Base-by-base conservation (phyloP, 2,888 invertebrate genomes). In the Cosmia pyralina region DNA sequence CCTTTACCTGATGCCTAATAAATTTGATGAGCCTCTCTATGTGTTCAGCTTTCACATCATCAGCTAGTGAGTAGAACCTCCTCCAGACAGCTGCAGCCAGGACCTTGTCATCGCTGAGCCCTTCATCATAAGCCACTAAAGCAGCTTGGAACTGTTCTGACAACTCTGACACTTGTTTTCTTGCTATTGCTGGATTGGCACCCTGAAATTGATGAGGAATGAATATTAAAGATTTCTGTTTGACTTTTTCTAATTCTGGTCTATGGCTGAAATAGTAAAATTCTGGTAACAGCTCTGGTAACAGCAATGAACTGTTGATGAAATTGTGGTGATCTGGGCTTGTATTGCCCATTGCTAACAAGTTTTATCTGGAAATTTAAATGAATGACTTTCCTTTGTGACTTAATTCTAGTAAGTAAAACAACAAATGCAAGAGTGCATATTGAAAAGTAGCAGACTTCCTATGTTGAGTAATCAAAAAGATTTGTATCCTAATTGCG, bases 81-180 rank as follows among this genome's bases (percentile, higher is more conserved):
- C 98, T 97, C 99, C 99, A 99, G 19, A 99, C 87, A 0, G 98
- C 98, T 38, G 97, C 97, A 48, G 99, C 98, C 81, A 99, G 92
- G 10, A 97, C 95, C 87, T 96, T 97, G 90, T 99, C 99, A 89
- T 98, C 97, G 19, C 96, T 96, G 85, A 99, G 92, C 4, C 99
- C 99, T 96, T 99, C 99, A 92, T 99, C 99, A 89, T 99, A 99
- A 1, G 97, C 97, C 75, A 99, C 97, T 19, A 99, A 90, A 10
- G 98, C 97, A 1, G 98, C 98, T 94, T 98, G 98, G 91, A 99
- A 98, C 89, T 98, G 98, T 85, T 98, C 97, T 1, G 97, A 97
- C 38, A 98, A 92, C 70, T 97, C 97, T 50, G 96, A 86, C 1
- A 98, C 95, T 92, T 98, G 97, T 72, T 96, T 95, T 73, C 96